Evolutionary conservation across 2,888 invertebrate genomes (phyloP).

Genomic region (Dichetophora obliterata): DNA sequence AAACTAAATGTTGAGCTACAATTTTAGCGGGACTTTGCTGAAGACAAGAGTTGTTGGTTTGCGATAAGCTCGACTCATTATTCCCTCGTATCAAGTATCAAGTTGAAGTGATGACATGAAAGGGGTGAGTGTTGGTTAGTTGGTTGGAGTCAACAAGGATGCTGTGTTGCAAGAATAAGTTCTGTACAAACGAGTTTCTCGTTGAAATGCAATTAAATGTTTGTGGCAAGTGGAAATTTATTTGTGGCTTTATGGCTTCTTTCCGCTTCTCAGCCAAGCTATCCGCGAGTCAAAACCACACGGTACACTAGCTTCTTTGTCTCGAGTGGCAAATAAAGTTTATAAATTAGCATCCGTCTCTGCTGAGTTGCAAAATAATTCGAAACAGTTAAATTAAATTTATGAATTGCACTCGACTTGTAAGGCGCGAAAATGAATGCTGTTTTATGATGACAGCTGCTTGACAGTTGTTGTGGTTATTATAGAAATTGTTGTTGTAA

Average conservation of each 20-base stretch:
- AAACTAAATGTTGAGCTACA: constrained; percentile 36
- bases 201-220: constrained; percentile 46
- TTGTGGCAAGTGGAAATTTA: constrained; percentile 46
- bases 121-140: background rate
- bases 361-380: constrained; percentile 29
- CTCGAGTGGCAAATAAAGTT: constrained; percentile 37
- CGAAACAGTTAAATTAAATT: constrained; percentile 46
- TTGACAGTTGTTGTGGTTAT: constrained; percentile 16
- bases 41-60: background rate
- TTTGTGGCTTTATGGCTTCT: constrained; percentile 43
- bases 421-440: constrained; percentile 52
- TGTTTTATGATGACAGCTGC: constrained; percentile 37
- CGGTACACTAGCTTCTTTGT: background rate
- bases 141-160: background rate
- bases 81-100: constrained; percentile 16
- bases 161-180: background rate
- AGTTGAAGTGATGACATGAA: constrained; percentile 29
- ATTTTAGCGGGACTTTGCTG: background rate
- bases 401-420: constrained; percentile 43
- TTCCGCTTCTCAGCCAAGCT: constrained; percentile 1
- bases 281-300: background rate
- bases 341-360: constrained; percentile 45
- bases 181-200: constrained; percentile 3
- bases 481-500: constrained; percentile 53
- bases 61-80: constrained; percentile 30